A percentile compares a stretch with the other conserved stretches of the same genome.
phyloP scores from a whole-genome alignment of 1,140 invertebrate genomes.

The Brachionus rubens region DNA sequence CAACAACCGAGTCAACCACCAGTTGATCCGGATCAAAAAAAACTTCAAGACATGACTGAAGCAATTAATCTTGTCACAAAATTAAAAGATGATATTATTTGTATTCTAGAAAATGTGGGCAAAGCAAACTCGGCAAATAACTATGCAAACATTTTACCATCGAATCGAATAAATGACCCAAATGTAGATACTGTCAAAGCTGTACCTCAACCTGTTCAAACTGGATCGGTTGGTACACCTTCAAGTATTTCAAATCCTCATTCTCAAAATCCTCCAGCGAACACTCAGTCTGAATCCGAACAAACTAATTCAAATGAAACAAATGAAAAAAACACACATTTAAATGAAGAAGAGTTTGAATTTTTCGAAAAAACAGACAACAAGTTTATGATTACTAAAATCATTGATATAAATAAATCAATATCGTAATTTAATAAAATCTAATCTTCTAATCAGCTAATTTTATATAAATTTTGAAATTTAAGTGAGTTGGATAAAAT shows the following conservation, averaged over 20 bases:
- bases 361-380: conserved; percentile 36
- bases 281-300: neutral
- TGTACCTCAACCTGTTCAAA: neutral
- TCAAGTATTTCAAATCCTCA: neutral
- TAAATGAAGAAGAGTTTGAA: neutral
- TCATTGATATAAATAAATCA: neutral
- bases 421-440: neutral
- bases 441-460: too few relatives aligned
- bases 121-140: conserved; percentile 40
- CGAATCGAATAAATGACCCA: neutral
- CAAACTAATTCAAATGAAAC: neutral
- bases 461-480: neutral
- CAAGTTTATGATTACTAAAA: conserved; percentile 8
- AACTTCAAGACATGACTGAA: conserved; percentile 36
- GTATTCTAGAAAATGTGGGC: conserved; percentile 21
- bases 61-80: neutral
- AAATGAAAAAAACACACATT: neutral
- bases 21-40: conserved; percentile 25
- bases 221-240: neutral
- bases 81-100: conserved; percentile 3
- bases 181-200: neutral
- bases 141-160: neutral
- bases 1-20: neutral
- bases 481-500: conserved; percentile 26
- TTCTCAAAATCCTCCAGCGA: neutral